Evolutionary conservation across 1,140 invertebrate genomes (phyloP), one percentile per base, ranked within the genome.

Genomic region (Mylabris phalerata): DNA sequence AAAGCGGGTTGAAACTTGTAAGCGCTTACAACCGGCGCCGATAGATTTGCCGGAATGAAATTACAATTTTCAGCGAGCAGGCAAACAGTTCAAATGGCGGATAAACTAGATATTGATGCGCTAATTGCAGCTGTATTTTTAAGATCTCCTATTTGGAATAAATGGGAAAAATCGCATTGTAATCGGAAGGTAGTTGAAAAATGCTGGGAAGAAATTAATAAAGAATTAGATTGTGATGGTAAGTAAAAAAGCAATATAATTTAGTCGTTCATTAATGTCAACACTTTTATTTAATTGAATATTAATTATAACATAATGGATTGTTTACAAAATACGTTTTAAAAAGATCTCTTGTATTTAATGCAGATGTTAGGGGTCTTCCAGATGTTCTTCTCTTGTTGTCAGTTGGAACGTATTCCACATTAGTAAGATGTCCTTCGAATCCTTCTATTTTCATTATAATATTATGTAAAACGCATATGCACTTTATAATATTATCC

Each of bases 401-500:
- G 19, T 19, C 19, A 19, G 19, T 19, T 19, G 27, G 6, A 50
- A 3, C 10, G 25, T 39, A 10, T 19, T 19, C 19, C 19, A 47
- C 27, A 48, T 61, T n/a, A 3, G 13, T 52, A 27, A 59, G 41
- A 41, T 64, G 47, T 47, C 50, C 46, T 42, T 61, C 59, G 2
- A 62, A 57, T 9, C 63, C 51, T 58, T 62, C 60, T 50, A 5
- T 59, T 26, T 65, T 57, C 45, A 63, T 65, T 27, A 65, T 65
- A 42, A 58, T 61, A 48, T 65, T 65, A 48, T 60, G 61, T 27
- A 65, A 39, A 27, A 62, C n/a, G n/a, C n/a, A n/a, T n/a, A n/a
- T n/a, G n/a, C n/a, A n/a, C 62, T 71, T 69, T 55, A 71, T 60
- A 63, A 72, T 70, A 41, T 61, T 40, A 48, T 65, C 63, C 52